A percentile compares a stretch with the other conserved stretches of the same genome.
Conservation (phyloP, 2,888 invertebrate species). For the Trichacis sp. region DNA sequence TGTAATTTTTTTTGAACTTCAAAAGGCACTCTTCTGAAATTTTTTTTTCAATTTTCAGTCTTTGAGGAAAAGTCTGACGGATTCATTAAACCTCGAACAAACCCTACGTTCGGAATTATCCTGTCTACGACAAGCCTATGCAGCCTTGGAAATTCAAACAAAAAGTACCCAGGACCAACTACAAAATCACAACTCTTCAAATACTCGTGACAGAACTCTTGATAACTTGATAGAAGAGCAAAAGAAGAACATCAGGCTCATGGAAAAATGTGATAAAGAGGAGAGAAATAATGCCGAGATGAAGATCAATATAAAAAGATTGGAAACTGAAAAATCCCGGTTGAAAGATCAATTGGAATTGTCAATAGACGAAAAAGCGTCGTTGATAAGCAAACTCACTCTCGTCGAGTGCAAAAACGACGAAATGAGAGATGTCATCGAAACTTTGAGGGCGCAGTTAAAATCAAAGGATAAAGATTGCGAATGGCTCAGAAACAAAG, state of each 20-base stretch:
- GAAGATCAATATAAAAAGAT: slow-evolving; percentile 68
- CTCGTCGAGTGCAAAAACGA: slow-evolving; percentile 68
- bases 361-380: slow-evolving; percentile 70
- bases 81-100: slow-evolving; percentile 75
- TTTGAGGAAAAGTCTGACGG: slow-evolving; percentile 71
- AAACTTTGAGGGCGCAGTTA: slow-evolving; percentile 69
- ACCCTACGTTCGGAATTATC: slow-evolving; percentile 75
- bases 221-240: slow-evolving; percentile 49
- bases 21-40: too few relatives aligned
- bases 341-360: slow-evolving; percentile 70
- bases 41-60: too few relatives aligned
- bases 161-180: slow-evolving; percentile 51
- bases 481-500: slow-evolving; percentile 72
- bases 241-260: slow-evolving; percentile 47
- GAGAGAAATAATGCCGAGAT: slow-evolving; percentile 64
- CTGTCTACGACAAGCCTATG: slow-evolving; percentile 70
- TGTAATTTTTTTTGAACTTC: too few relatives aligned
- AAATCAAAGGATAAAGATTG: slow-evolving; percentile 72
- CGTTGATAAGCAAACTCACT: slow-evolving; percentile 56
- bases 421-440: slow-evolving; percentile 70
- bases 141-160: slow-evolving; percentile 68
- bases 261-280: slow-evolving; percentile 53
- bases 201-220: slow-evolving; percentile 32
- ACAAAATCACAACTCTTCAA: slow-evolving; percentile 38
- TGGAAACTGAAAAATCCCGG: slow-evolving; percentile 70